Base-by-base conservation (phyloP, 2,113 vertebrate species). In the Leiothrix lutea region DNA sequence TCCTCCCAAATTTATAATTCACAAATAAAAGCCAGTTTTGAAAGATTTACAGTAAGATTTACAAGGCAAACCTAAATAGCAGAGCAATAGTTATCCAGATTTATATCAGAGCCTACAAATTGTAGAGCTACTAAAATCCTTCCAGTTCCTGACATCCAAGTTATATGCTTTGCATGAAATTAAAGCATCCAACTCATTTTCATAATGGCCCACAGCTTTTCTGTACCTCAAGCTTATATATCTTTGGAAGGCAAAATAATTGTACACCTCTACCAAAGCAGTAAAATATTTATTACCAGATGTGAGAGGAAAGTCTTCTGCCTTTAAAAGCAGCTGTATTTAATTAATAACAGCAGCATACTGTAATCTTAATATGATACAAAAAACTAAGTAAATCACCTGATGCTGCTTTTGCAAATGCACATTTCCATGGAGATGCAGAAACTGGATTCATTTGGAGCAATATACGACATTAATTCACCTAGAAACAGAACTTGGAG, bases 101-200 rank as follows among this genome's bases (percentile, higher is more conserved):
- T 94, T 94, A 95, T 92, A 69, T 40, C 42, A 54, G 12, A 83
- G 17, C 7, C 56, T 74, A 74, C 54, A 90, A 89, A 79, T 28
- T 61, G n/a, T 58, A 90, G 19, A 90, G 65, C 28, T 77, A 80
- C 69, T 91, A 83, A 95, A 94, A 87, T 64, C 70, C 64, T 80
- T 42, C 21, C 66, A 71, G 80, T 84, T 93, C 28, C 67, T 93
- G 60, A 67, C 57, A 73, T 75, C 35, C 26, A 69, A 77, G 40
- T 62, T 85, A 73, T 62, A 74, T 38, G 31, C 19, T 86, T 89
- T 92, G 71, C 51, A 89, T 90, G 72, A 96, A 92, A 94, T 95
- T 94, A 94, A 96, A 83, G 21, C 23, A n/a, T 78, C 45, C 69
- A 29, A 73, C 35, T 87, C 22, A 61, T 87, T 95, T 92, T 88